Evolutionary conservation across 2,888 invertebrate species (phyloP), one percentile per base, ranked within the genome.

Genomic region (Griposia aprilina): DNA sequence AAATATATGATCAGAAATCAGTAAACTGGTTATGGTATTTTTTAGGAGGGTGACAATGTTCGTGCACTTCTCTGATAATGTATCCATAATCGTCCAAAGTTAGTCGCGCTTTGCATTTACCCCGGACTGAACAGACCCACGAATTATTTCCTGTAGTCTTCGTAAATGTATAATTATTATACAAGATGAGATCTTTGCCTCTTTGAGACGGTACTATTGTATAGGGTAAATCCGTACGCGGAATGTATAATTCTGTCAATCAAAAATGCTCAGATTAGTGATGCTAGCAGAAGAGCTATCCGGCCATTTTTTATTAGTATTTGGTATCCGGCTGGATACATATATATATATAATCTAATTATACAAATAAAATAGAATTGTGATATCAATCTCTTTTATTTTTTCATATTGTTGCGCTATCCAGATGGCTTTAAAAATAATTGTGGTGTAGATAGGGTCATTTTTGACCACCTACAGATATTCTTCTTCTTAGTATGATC

Each of bases 71-170:
- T 48, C 45, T 41, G 26, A 77, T 17, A 59, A 77, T 50, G 23
- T 17, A 50, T 26, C 78, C 78, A 50, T 13, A 30, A 17, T 77
- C 66, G 41, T 77, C 78, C 59, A 77, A 50, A 6, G 52, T 67
- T 7, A 78, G 36, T 78, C 78, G 59, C 36, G 65, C 57, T 41
- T 78, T 77, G 50, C 78, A 77, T 50, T 59, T 78, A 36, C 57
- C 10, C 26, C 41, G 57, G 15, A 57, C 17, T n/a, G 77, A 67
- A 50, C 66, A 78, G 23, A 77, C 13, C 77, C 77, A 78, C 23
- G 67, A 77, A 78, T 77, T 59, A 23, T 52, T 77, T 59, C 78
- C 78, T 1, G 77, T 23, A n/a, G 77, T 52, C n/a, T 78, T 77
- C 17, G 67, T 41, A 67, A 41, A 67, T 67, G 77, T 78, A 15